phyloP scores from a whole-genome alignment of 2,797 vertebrate species.

The Pangasius krempfi region DNA sequence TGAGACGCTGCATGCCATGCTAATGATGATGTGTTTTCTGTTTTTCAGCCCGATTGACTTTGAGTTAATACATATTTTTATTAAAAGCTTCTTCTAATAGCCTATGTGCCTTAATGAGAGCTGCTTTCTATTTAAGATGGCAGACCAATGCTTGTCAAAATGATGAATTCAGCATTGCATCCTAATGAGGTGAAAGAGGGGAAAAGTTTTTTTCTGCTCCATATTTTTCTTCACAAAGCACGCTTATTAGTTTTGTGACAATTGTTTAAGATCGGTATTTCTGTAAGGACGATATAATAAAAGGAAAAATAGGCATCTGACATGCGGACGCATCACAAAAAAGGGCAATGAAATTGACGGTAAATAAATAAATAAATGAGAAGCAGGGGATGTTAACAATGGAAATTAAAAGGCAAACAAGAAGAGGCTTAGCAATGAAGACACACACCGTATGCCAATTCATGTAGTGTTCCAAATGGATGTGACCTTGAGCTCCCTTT shows the following conservation, averaged over 20 bases:
- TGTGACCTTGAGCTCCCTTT: constrained; percentile 33
- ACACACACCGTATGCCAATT: constrained; percentile 38
- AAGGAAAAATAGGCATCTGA: constrained; percentile 54
- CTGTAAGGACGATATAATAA: constrained; percentile 66
- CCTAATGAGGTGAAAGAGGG: constrained; percentile 78
- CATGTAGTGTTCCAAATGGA: constrained; percentile 41
- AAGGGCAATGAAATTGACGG: constrained; percentile 57
- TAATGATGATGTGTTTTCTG: constrained; percentile 64
- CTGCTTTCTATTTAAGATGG: constrained; percentile 65
- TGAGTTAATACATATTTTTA: constrained; percentile 70
- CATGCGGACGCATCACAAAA: constrained; percentile 39
- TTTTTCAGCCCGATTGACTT: constrained; percentile 71
- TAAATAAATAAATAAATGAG: constrained; percentile 46
- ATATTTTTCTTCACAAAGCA: constrained; percentile 65
- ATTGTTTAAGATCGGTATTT: constrained; percentile 64
- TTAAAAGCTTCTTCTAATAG: constrained; percentile 74
- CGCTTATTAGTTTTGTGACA: constrained; percentile 72
- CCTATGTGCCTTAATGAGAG: constrained; percentile 67
- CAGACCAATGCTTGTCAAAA: constrained; percentile 73
- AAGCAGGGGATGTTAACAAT: constrained; percentile 49
- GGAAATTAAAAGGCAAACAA: constrained; percentile 56
- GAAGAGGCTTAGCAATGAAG: constrained; percentile 28
- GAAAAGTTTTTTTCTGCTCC: constrained; percentile 69
- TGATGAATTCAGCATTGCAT: constrained; percentile 74
- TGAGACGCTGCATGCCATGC: constrained; percentile 72